These are phyloP conservation scores for Eupithecia inturbata DNA, from an alignment of 2,888 invertebrate genomes.

Conservation along the genomic window DNA sequence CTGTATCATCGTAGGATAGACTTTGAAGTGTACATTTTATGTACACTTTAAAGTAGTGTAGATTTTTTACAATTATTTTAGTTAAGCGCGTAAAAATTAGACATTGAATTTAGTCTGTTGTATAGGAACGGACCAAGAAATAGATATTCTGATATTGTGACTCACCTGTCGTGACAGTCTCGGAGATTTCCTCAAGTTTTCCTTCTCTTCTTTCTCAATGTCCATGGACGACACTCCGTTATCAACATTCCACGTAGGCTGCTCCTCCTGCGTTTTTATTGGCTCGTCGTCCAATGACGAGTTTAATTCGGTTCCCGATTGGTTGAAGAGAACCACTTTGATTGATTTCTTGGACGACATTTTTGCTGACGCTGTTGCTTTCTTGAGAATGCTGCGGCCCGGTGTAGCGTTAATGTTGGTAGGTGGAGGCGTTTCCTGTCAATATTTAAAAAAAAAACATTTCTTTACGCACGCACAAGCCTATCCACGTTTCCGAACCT, in stretches of 20 bases:
- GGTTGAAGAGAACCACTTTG: conserved; percentile 68
- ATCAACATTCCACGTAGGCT: conserved; percentile 21
- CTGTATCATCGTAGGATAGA: too few relatives aligned
- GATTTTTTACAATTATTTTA: too few relatives aligned
- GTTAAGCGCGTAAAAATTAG: too few relatives aligned
- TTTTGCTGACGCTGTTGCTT: conserved; percentile 37
- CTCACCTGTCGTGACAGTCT: conserved; percentile 27
- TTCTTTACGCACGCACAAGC: neutral
- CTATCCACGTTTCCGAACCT: neutral
- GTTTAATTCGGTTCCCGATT: conserved; percentile 30
- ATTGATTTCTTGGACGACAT: conserved; percentile 63
- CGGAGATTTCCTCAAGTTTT: conserved; percentile 51
- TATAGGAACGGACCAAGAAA: too few relatives aligned
- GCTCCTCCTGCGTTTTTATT: conserved; percentile 1
- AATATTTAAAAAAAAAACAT: too few relatives aligned
- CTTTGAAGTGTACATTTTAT: too few relatives aligned
- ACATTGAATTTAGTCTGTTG: too few relatives aligned
- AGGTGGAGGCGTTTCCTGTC: conserved; percentile 57
- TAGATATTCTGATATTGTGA: too few relatives aligned
- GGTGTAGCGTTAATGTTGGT: conserved; percentile 67
- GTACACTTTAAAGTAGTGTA: too few relatives aligned
- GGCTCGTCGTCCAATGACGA: conserved; percentile 7
- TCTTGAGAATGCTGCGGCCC: conserved; percentile 72
- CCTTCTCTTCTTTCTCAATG: conserved; percentile 51
- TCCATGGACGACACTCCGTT: conserved; percentile 51